A percentile compares a stretch with the other conserved stretches of the same genome.
These are phyloP conservation scores for Ophraella communa DNA, from an alignment of 2,888 invertebrate species.

Conservation along the genomic window DNA sequence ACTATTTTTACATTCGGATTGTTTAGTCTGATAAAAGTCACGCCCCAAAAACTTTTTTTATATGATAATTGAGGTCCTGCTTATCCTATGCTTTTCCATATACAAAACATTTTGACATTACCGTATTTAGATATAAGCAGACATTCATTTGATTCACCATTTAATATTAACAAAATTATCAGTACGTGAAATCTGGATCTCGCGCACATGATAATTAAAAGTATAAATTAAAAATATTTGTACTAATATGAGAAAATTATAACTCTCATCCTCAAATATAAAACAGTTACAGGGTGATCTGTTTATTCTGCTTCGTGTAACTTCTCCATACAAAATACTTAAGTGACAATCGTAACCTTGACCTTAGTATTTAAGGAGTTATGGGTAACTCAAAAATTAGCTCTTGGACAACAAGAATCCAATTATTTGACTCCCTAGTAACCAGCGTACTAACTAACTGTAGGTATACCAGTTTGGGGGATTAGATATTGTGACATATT, in stretches of 20 bases:
- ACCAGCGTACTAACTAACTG: too few relatives aligned
- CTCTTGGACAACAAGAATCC: too few relatives aligned
- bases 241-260: background rate
- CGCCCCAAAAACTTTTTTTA: background rate
- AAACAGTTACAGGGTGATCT: background rate
- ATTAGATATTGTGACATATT: too few relatives aligned
- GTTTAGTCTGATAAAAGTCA: background rate
- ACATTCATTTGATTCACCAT: background rate
- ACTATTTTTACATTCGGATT: background rate
- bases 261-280: background rate
- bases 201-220: background rate
- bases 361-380: too few relatives aligned
- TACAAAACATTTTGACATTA: background rate
- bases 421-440: too few relatives aligned
- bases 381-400: too few relatives aligned
- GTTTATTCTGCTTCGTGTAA: too few relatives aligned
- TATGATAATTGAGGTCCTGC: background rate
- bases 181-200: slow-evolving; percentile 18
- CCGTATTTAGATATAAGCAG: too few relatives aligned
- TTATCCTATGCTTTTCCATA: background rate
- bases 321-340: too few relatives aligned
- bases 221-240: background rate
- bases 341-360: too few relatives aligned
- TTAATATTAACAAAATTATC: slow-evolving; percentile 7
- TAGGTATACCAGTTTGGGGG: too few relatives aligned